Conservation (phyloP, 1,140 invertebrate species). For the Gonatopus flavifemur region DNA sequence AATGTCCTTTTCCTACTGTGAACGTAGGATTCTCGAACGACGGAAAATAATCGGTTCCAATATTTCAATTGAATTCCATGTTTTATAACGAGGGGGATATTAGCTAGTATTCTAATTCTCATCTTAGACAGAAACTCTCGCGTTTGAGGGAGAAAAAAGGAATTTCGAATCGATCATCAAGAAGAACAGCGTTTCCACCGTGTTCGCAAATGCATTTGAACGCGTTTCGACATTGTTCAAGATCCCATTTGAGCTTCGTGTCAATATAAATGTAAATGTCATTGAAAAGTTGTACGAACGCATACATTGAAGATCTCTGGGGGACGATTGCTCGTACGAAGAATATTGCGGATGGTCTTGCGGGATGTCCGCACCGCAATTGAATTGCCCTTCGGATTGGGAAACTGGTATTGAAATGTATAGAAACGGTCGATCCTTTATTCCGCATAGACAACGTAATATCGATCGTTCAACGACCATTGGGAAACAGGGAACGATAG, state of each 20-base stretch:
- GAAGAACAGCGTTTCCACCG: too few species aligned
- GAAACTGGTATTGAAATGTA: conserved; percentile 45
- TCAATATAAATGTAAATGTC: conserved; percentile 57
- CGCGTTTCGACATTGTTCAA: conserved; percentile 39
- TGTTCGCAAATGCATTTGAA: conserved; percentile 35
- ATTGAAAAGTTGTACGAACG: conserved; percentile 33
- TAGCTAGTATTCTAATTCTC: too few species aligned
- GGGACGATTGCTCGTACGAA: conserved; percentile 44
- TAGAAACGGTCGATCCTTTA: conserved; percentile 27
- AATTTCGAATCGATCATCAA: conserved; percentile 36
- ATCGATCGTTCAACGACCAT: conserved; percentile 35
- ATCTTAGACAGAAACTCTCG: too few species aligned
- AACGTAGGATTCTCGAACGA: too few species aligned
- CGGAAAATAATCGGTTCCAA: too few species aligned
- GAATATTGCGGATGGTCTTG: conserved; percentile 44
- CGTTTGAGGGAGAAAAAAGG: conserved; percentile 3
- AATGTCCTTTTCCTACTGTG: too few species aligned
- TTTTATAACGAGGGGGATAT: too few species aligned
- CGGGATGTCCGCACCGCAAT: conserved; percentile 41
- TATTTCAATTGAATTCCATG: too few species aligned
- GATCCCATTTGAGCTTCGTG: conserved; percentile 39
- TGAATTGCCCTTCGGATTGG: conserved; percentile 47
- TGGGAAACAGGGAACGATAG: conserved; percentile 19
- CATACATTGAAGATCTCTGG: conserved; percentile 41
- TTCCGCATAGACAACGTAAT: too few species aligned